Evolutionary conservation across 2,797 vertebrate genomes (phyloP).

Genomic region (Dromococcyx pavoninus): DNA sequence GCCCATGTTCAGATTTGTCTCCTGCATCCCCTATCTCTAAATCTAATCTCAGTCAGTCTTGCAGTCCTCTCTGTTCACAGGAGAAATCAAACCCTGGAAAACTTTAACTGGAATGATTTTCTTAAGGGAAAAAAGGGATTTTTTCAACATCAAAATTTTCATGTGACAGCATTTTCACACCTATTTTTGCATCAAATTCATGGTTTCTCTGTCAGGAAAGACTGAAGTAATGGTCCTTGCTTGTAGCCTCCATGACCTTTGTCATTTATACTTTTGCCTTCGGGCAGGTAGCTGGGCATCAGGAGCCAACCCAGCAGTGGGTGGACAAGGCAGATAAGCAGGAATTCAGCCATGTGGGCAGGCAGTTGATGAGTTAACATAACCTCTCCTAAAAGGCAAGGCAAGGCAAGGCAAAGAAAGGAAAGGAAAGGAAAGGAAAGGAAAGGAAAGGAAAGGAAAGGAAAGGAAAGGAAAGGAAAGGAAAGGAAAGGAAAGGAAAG

Average conservation of each 20-base stretch:
- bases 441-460: fast-evolving
- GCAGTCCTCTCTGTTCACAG: not conserved
- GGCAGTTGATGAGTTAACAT: not conserved
- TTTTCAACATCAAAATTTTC: not conserved
- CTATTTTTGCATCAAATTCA: not conserved
- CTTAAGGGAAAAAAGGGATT: fast-evolving
- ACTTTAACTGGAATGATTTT: not conserved
- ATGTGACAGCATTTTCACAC: not conserved
- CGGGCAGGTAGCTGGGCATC: not conserved
- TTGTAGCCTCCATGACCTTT: not conserved
- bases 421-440: fast-evolving
- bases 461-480: not conserved
- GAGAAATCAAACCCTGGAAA: not conserved
- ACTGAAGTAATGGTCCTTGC: not conserved
- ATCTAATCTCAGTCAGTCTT: not conserved
- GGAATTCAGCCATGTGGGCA: not conserved
- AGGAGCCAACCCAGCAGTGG: not conserved
- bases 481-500: no score
- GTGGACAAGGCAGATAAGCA: not conserved
- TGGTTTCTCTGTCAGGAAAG: not conserved
- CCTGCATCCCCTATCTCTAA: not conserved
- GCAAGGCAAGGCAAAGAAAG: fast-evolving
- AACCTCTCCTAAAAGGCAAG: not conserved
- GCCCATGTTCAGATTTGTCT: not conserved
- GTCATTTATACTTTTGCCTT: not conserved